Evolutionary conservation across 1,140 invertebrate species (phyloP).

Genomic region (Euura lappo): DNA sequence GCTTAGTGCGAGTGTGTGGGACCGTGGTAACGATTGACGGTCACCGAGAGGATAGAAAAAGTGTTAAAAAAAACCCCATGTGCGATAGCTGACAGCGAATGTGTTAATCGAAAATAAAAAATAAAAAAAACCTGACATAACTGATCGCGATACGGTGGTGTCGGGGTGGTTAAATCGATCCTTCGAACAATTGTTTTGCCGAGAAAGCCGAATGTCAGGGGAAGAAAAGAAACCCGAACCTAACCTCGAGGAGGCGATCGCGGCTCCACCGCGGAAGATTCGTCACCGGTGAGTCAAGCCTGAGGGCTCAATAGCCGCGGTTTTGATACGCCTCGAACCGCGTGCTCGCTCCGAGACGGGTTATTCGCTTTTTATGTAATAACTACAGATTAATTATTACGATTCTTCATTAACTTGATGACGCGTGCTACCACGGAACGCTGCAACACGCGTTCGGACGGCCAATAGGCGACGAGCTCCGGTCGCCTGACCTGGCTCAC

Average conservation of each 20-base stretch:
- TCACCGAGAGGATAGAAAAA: no score
- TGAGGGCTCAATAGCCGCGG: background rate
- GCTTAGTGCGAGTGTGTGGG: no score
- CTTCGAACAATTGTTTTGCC: no score
- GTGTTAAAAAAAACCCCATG: background rate
- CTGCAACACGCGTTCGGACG: conserved; percentile 28
- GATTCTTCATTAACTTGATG: conserved; percentile 15
- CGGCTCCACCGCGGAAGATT: conserved; percentile 49
- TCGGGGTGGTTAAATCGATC: no score
- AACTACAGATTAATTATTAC: conserved; percentile 10
- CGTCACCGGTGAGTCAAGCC: conserved; percentile 52
- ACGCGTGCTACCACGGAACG: conserved; percentile 37
- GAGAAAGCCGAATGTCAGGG: conserved; percentile 48
- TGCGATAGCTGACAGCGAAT: background rate
- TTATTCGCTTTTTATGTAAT: conserved; percentile 14
- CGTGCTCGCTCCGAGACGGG: background rate
- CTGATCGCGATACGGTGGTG: no score
- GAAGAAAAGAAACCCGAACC: conserved; percentile 38
- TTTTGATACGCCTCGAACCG: conserved; percentile 9
- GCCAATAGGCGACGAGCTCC: conserved; percentile 37
- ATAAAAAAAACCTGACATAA: no score
- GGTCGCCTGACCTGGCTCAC: conserved; percentile 49
- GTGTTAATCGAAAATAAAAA: background rate
- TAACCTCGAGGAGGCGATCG: conserved; percentile 49
- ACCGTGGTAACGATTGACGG: no score